These are phyloP conservation scores for Porphyrio hochstetteri DNA, from an alignment of 2,113 vertebrate genomes.

Conservation along the genomic window DNA sequence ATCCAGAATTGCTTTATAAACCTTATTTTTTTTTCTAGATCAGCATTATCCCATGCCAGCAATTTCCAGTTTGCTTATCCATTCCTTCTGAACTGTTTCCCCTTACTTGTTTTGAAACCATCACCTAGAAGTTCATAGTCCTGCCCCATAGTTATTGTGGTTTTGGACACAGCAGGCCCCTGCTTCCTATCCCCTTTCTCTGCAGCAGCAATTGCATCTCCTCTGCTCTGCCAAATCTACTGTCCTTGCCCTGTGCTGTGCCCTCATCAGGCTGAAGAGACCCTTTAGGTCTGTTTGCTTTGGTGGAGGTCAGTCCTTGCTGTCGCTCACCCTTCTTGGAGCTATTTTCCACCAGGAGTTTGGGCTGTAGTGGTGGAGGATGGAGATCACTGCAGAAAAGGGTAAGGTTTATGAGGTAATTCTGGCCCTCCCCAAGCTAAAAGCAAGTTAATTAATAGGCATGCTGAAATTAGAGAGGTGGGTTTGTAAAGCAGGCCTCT, in stretches of 20 bases:
- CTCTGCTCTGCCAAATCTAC: background rate
- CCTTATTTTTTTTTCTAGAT: background rate
- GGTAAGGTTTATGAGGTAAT: too few relatives aligned
- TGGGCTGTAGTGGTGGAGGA: background rate
- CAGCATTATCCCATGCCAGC: background rate
- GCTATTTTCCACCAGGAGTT: background rate
- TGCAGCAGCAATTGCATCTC: background rate
- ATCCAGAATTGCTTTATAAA: background rate
- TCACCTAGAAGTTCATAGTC: background rate
- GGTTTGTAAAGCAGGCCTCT: background rate
- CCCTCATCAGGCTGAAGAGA: background rate
- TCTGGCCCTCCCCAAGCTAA: too few relatives aligned
- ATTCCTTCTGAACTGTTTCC: background rate
- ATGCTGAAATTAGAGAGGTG: background rate
- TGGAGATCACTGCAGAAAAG: background rate
- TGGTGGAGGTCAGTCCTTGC: background rate
- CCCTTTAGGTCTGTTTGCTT: background rate
- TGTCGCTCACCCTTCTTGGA: background rate
- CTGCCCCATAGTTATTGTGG: background rate
- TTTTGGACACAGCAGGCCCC: background rate
- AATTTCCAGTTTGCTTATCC: background rate
- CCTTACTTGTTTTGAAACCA: background rate
- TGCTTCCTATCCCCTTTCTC: background rate
- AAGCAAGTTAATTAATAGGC: background rate
- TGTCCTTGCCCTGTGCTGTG: background rate